phyloP scores from a whole-genome alignment of 2,113 vertebrate genomes.

The Embiotoca jacksoni region DNA sequence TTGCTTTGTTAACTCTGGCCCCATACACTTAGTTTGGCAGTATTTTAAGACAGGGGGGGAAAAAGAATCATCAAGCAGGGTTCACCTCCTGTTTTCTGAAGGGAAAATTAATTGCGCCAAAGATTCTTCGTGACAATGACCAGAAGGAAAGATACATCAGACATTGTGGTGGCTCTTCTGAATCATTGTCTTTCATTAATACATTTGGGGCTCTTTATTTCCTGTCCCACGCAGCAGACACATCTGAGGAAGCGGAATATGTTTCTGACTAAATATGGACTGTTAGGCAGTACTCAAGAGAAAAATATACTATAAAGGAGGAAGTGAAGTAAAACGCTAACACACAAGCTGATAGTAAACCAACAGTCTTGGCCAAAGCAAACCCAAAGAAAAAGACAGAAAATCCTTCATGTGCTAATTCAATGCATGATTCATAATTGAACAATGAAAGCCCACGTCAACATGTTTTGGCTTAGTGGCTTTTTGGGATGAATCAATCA shows the following conservation, averaged over 20 bases:
- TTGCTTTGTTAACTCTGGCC: constrained; percentile 64
- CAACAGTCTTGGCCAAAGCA: constrained; percentile 5
- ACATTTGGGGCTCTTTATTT: constrained; percentile 5
- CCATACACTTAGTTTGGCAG: constrained; percentile 34
- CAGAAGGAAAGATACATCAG: background rate
- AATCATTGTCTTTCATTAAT: constrained; percentile 10
- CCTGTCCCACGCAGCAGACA: background rate
- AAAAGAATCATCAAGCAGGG: constrained; percentile 25
- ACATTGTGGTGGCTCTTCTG: background rate
- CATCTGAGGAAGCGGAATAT: background rate
- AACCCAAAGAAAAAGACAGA: background rate
- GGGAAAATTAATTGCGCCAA: constrained; percentile 27
- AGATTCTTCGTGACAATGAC: constrained; percentile 1
- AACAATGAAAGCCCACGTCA: constrained; percentile 30
- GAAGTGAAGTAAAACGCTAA: background rate
- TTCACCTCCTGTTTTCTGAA: constrained; percentile 25
- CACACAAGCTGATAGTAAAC: constrained; percentile 2
- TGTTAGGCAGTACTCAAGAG: background rate
- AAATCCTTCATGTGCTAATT: background rate
- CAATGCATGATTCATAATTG: constrained; percentile 13
- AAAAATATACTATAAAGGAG: background rate
- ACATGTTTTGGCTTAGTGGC: constrained; percentile 4
- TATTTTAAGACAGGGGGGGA: constrained; percentile 29
- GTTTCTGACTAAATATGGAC: constrained; percentile 6
- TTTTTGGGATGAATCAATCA: background rate